Percentiles rank a stretch among this genome's conserved stretches.
phyloP scores from a whole-genome alignment of 2,113 vertebrate genomes.

The Hippocampus comes region DNA sequence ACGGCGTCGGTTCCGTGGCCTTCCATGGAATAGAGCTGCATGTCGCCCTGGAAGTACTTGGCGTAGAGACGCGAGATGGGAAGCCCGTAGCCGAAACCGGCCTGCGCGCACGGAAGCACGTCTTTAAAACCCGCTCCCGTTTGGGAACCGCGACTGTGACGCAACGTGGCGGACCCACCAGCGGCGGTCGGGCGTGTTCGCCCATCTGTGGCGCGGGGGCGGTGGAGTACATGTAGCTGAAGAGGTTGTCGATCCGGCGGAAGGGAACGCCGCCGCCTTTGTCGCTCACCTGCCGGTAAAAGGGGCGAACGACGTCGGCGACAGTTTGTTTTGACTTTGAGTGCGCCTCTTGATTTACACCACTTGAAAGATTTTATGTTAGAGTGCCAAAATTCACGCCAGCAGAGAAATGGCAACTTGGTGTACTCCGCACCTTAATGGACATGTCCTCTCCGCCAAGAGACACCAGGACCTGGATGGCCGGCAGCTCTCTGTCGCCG shows the following conservation, averaged over 20 bases:
- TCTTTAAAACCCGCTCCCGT: neutral
- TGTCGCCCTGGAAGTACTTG: conserved; percentile 94
- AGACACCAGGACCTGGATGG: conserved; percentile 83
- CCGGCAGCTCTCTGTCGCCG: conserved; percentile 77
- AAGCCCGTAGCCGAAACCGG: conserved; percentile 90
- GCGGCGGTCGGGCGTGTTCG: conserved; percentile 73
- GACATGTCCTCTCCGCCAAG: conserved; percentile 89
- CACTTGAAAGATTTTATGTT: too few species aligned
- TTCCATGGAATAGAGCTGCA: conserved; percentile 95
- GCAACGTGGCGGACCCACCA: conserved; percentile 66
- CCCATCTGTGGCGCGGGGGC: conserved; percentile 83
- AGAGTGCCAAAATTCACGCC: too few species aligned
- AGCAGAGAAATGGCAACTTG: too few species aligned
- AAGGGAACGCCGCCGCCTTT: conserved; percentile 85
- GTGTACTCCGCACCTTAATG: conserved; percentile 76
- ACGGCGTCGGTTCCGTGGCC: conserved; percentile 89
- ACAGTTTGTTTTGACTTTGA: neutral
- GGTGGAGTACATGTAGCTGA: conserved; percentile 95
- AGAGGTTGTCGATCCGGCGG: conserved; percentile 86
- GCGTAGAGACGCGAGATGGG: conserved; percentile 94
- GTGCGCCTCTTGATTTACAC: neutral
- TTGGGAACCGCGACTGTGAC: neutral
- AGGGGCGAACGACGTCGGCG: neutral
- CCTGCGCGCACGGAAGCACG: conserved; percentile 61
- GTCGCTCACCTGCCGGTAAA: conserved; percentile 83